Conservation (phyloP, 2,797 vertebrate species). For the Bothrops alternatus region DNA sequence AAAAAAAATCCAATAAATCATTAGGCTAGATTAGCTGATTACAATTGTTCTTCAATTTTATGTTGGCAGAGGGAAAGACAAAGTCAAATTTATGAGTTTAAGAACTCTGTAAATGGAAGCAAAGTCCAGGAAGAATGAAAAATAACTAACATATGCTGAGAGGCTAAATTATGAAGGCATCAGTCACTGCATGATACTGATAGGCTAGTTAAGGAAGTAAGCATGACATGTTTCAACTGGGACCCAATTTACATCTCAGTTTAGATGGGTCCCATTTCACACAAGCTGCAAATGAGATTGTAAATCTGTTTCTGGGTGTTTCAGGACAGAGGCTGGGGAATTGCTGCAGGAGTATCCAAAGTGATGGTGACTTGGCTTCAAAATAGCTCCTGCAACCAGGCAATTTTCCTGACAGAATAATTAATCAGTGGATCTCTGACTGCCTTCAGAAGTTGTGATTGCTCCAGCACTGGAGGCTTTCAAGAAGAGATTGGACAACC, state of each 20-base stretch:
- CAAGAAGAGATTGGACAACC: neutral
- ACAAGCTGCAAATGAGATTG: neutral
- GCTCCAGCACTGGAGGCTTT: neutral
- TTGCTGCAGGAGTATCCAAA: neutral
- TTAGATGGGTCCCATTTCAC: neutral
- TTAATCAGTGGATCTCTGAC: neutral
- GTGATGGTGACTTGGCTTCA: neutral
- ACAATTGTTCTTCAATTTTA: conserved; percentile 27
- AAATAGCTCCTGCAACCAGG: neutral
- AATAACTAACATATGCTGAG: neutral
- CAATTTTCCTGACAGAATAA: neutral
- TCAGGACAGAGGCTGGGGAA: neutral
- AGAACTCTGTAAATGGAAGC: conserved; percentile 24
- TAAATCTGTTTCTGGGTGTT: neutral
- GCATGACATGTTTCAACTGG: neutral
- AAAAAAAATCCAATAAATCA: conserved; percentile 43
- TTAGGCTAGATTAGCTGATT: neutral
- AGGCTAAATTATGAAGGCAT: neutral
- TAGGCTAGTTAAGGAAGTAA: neutral
- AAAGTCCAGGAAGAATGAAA: conserved; percentile 25
- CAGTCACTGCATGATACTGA: neutral
- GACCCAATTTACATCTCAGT: neutral
- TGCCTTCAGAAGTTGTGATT: neutral
- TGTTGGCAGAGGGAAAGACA: conserved; percentile 25
- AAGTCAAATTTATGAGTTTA: neutral